Base-by-base conservation (phyloP, 2,797 vertebrate genomes). In the Gambusia yucatana region DNA sequence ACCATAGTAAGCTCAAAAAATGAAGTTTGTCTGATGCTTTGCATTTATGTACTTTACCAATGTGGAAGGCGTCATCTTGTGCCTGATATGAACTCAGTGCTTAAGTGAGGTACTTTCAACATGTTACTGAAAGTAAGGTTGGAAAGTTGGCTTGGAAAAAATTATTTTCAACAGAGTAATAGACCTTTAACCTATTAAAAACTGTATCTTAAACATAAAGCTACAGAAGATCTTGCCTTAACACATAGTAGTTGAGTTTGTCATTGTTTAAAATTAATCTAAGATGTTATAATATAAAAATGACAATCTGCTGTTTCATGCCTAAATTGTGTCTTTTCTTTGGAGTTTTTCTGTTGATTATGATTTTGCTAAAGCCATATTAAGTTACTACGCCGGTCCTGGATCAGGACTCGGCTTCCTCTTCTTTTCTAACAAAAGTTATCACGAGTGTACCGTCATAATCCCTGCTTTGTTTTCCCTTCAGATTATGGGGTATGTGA, bases 401-500 rank as follows among this genome's bases (percentile, higher is more conserved):
- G 25, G 70, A 77, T 46, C 30, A 81, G 6, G 5, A 63, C 30
- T 43, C 1, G 6, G 5, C 61, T 50, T 79, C 59, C 2, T 44
- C 47, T 80, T 72, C 50, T 43, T 57, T 67, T 73, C 8, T 30
- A 44, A 61, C 30, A 14, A 52, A 17, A 52, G 44, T 69, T 11
- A 11, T 50, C 20, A 59, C 17, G 9, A 6, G 61, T 47, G 52
- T 57, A 57, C 16, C 1, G 0, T 67, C 8, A 9, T 67, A 6
- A 39, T 70, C 69, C 39, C 25, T 3, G 48, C 61, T 25, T 65
- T 86, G 63, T 84, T 78, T 50, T 5, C 65, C 46, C 57, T 78
- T 1, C 61, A 98, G 97, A 91, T 69, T 84, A 91, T 65, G 87
- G 90, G 1, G 82, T 76, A 44, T 89, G 96, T 73, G 91, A 94